Conservation (phyloP, 2,888 invertebrate species). For the Trissonchulus latispiculum region DNA sequence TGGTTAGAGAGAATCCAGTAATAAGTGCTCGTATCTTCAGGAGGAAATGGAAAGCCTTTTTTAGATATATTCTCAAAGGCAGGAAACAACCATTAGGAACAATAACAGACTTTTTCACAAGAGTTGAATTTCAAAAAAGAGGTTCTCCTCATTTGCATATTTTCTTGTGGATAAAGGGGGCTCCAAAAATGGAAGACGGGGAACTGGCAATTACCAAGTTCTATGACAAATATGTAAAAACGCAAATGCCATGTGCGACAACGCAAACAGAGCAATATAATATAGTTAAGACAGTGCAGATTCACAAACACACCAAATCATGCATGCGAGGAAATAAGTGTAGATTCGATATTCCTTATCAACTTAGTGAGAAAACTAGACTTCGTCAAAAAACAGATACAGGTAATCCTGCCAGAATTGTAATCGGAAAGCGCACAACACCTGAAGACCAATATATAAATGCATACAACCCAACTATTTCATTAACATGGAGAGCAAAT, state of each 20-base stretch:
- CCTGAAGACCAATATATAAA: background rate
- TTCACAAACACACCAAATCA: background rate
- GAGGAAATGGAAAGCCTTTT: background rate
- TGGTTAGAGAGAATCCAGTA: background rate
- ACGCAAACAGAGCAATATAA: background rate
- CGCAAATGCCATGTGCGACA: background rate
- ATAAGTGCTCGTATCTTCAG: background rate
- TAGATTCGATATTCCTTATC: background rate
- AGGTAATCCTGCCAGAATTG: background rate
- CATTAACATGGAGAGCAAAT: background rate
- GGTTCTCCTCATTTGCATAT: conserved; percentile 9
- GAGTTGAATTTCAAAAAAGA: conserved; percentile 13
- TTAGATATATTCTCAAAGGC: background rate
- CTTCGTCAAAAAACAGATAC: background rate
- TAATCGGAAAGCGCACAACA: background rate
- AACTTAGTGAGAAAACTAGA: background rate
- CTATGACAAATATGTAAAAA: background rate
- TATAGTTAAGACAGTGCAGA: background rate
- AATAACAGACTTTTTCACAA: background rate
- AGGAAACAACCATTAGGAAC: background rate
- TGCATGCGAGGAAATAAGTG: background rate
- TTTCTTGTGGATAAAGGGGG: background rate
- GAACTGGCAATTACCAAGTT: background rate
- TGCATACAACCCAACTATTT: background rate
- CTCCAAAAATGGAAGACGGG: background rate